Evolutionary conservation across 2,888 invertebrate species (phyloP).

Genomic region (Drosophila multiciliata): DNA sequence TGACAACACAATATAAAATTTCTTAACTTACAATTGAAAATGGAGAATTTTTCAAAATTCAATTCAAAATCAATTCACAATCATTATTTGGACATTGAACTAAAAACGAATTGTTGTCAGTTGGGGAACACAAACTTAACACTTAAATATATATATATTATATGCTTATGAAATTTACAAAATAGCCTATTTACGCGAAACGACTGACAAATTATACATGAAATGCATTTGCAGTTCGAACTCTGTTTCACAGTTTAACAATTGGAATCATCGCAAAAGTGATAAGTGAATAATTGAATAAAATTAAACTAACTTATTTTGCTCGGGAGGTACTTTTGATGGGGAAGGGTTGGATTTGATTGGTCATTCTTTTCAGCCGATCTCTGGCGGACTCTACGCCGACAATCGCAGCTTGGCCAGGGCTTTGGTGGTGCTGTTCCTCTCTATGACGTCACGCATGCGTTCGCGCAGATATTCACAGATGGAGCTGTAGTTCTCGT

Average conservation of each 20-base stretch:
- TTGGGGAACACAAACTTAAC: not conserved
- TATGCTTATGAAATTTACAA: slow-evolving; percentile 39
- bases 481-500: slow-evolving; percentile 84
- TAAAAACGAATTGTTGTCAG: not conserved
- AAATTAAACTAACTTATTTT: slow-evolving; percentile 63
- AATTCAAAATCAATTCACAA: not conserved
- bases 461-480: slow-evolving; percentile 84
- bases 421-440: slow-evolving; percentile 50
- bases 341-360: slow-evolving; percentile 53
- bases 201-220: slow-evolving; percentile 1
- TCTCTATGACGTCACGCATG: slow-evolving; percentile 66
- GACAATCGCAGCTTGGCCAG: slow-evolving; percentile 58
- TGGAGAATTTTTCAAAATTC: not conserved
- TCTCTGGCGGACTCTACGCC: slow-evolving; percentile 47
- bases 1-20: slow-evolving; percentile 6
- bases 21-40: not conserved
- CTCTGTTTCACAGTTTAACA: slow-evolving; percentile 33
- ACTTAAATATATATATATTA: slow-evolving; percentile 10
- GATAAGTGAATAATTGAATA: slow-evolving; percentile 46
- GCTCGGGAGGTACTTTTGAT: slow-evolving; percentile 68
- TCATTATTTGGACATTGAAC: not conserved
- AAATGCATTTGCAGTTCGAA: slow-evolving; percentile 1
- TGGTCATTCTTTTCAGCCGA: slow-evolving; percentile 22
- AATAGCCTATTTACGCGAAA: slow-evolving; percentile 53
- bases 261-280: slow-evolving; percentile 9